A percentile compares a stretch with the other conserved stretches of the same genome.
Evolutionary conservation across 2,797 vertebrate species (phyloP).

Genomic region (Dendrocincla fuliginosa): DNA sequence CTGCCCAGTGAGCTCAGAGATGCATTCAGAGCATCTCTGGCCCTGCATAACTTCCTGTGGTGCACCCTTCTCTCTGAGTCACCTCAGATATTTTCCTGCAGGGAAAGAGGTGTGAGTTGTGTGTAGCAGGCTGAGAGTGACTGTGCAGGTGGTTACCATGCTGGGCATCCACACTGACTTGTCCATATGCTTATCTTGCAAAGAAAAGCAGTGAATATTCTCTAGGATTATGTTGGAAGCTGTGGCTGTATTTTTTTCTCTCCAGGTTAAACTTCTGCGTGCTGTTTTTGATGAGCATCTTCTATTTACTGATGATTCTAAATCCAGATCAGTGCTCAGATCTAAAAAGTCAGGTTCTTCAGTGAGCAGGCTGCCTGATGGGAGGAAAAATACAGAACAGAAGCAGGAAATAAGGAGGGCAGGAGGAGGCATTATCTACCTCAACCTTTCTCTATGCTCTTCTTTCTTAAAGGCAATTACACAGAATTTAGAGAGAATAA

Average conservation of each 20-base stretch:
- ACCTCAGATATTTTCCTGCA: background rate
- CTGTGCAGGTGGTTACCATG: rapidly evolving
- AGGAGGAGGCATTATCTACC: background rate
- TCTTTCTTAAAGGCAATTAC: background rate
- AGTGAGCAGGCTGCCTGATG: background rate
- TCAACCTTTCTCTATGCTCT: background rate
- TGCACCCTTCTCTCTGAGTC: background rate
- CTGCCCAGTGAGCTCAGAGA: background rate
- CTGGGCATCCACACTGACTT: background rate
- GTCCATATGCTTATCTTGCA: background rate
- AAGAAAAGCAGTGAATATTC: background rate
- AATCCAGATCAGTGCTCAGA: background rate
- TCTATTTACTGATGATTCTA: background rate
- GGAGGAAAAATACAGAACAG: background rate
- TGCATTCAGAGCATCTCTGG: rapidly evolving
- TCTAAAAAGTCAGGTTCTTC: background rate
- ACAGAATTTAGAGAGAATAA: background rate
- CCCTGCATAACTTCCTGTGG: background rate
- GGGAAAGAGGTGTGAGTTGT: background rate
- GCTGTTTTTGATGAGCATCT: background rate
- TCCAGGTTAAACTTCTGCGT: background rate
- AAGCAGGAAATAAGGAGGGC: background rate
- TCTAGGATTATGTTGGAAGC: background rate
- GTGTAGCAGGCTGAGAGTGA: background rate
- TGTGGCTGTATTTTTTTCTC: background rate